Evolutionary conservation across 2,888 invertebrate species (phyloP).

Genomic region (Epicampocera succincta): DNA sequence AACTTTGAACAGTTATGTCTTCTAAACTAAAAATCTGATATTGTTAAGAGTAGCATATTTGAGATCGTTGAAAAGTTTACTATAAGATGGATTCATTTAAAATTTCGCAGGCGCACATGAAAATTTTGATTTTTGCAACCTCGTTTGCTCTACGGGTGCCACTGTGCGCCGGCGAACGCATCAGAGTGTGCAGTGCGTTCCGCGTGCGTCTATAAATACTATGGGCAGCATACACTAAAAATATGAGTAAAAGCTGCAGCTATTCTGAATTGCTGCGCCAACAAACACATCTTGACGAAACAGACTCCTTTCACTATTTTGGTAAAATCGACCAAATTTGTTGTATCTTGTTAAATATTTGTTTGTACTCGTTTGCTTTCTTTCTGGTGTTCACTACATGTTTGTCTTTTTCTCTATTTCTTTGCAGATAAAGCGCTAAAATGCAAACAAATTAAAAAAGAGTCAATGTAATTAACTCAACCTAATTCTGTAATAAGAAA

Average conservation of each 20-base stretch:
- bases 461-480: slow-evolving; percentile 65
- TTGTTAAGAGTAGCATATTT: too few relatives aligned
- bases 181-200: slow-evolving; percentile 34
- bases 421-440: slow-evolving; percentile 66
- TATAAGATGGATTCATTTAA: too few relatives aligned
- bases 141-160: too few relatives aligned
- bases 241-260: too few relatives aligned
- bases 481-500: slow-evolving; percentile 54
- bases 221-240: too few relatives aligned
- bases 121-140: too few relatives aligned
- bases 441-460: slow-evolving; percentile 35
- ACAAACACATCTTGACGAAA: slow-evolving; percentile 4
- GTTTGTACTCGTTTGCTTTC: slow-evolving; percentile 12
- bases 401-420: slow-evolving; percentile 56
- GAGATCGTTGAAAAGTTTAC: too few relatives aligned
- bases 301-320: slow-evolving; percentile 1
- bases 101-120: too few relatives aligned
- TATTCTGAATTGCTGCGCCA: neutral
- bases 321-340: neutral
- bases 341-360: slow-evolving; percentile 46
- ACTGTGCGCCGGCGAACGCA: slow-evolving; percentile 56
- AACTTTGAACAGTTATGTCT: too few relatives aligned
- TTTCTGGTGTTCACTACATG: slow-evolving; percentile 18
- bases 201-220: slow-evolving; percentile 56
- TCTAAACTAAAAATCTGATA: too few relatives aligned